phyloP scores from a whole-genome alignment of 2,888 invertebrate genomes.

The Andricus quercusramuli region DNA sequence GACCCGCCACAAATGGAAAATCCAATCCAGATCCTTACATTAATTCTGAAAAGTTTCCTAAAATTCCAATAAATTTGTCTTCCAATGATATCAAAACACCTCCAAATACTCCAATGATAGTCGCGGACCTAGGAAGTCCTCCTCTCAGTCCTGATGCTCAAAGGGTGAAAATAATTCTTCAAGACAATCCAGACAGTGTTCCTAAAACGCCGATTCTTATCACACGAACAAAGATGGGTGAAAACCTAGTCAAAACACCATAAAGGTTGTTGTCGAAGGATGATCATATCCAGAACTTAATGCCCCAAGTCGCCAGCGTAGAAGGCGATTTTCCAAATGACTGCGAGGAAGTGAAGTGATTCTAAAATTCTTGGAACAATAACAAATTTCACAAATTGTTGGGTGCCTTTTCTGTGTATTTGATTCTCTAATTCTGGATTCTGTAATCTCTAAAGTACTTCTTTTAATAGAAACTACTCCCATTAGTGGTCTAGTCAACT shows the following conservation, averaged over 20 bases:
- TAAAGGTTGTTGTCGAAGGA: constrained; percentile 54
- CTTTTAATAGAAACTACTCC: background rate
- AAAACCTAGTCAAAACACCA: constrained; percentile 86
- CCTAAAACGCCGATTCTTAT: constrained; percentile 91
- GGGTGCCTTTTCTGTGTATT: background rate
- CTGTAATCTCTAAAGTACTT: background rate
- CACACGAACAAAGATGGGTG: constrained; percentile 88
- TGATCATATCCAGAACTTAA: background rate
- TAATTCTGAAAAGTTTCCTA: constrained; percentile 23
- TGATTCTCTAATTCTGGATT: background rate
- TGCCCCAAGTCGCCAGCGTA: background rate
- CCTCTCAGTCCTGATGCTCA: constrained; percentile 86
- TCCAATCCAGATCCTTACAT: constrained; percentile 56
- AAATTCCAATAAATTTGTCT: background rate
- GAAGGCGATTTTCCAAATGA: background rate
- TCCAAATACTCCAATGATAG: constrained; percentile 68
- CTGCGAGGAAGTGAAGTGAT: background rate
- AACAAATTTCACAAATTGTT: too few species aligned
- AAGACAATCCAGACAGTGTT: constrained; percentile 85
- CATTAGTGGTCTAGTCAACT: constrained; percentile 15
- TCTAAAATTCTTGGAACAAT: constrained; percentile 6
- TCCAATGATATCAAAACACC: constrained; percentile 7
- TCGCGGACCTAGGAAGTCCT: constrained; percentile 79
- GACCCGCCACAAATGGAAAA: constrained; percentile 59
- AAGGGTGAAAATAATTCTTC: constrained; percentile 88